These are phyloP conservation scores for Spizaetus ornatus DNA, from an alignment of 2,113 vertebrate genomes.

Conservation along the genomic window DNA sequence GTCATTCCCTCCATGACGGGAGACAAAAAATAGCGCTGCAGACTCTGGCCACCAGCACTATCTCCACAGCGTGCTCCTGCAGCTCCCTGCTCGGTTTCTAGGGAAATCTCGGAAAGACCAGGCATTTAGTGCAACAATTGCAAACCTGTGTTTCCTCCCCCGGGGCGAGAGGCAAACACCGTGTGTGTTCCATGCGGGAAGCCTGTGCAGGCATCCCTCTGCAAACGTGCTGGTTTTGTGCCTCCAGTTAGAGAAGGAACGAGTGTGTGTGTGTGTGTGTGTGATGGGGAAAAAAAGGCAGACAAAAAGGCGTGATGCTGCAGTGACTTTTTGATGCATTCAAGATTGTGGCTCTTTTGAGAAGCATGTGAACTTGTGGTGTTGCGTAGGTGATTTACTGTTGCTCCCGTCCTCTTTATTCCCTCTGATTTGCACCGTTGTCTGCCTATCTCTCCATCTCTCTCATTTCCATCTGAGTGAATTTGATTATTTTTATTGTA, in stretches of 20 bases:
- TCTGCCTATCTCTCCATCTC: background rate
- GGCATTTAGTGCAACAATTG: background rate
- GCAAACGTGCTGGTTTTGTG: background rate
- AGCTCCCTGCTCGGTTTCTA: background rate
- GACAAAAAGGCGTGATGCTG: background rate
- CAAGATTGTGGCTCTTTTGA: background rate
- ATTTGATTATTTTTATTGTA: conserved; percentile 55
- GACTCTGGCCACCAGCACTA: background rate
- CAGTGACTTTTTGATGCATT: background rate
- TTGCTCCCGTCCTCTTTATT: background rate
- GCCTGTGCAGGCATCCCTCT: background rate
- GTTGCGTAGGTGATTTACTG: background rate
- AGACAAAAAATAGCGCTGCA: background rate
- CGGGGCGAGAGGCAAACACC: background rate
- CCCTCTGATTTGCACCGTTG: background rate
- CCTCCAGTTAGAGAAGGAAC: background rate
- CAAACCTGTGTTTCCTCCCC: background rate
- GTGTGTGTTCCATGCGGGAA: rapidly evolving
- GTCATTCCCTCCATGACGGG: background rate
- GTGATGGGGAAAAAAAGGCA: background rate
- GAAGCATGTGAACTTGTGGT: background rate
- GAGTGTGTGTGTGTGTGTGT: background rate
- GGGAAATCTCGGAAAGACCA: background rate
- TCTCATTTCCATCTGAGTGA: conserved; percentile 10
- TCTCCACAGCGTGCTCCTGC: background rate